These are phyloP conservation scores for Schizopygopsis pylzovi DNA, from an alignment of 2,797 vertebrate species.

Conservation along the genomic window DNA sequence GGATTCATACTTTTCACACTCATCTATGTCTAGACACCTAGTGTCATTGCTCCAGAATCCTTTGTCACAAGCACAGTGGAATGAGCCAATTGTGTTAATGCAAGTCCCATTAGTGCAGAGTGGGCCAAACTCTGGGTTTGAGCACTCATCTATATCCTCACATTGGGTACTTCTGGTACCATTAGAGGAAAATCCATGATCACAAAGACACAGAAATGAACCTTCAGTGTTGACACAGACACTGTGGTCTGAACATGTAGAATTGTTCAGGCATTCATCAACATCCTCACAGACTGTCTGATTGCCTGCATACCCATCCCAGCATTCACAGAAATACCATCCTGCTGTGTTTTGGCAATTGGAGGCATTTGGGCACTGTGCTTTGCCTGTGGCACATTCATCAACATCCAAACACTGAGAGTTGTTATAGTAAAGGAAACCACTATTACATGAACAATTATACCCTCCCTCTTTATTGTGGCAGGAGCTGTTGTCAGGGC, in stretches of 20 bases:
- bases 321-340: conserved; percentile 76
- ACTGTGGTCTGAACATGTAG: conserved; percentile 75
- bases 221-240: conserved; percentile 77
- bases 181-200: conserved; percentile 71
- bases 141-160: conserved; percentile 79
- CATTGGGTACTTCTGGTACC: conserved; percentile 66
- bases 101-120: conserved; percentile 78
- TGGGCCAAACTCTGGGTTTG: conserved; percentile 7
- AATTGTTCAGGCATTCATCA: conserved; percentile 76
- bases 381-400: conserved; percentile 66
- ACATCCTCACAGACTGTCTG: conserved; percentile 74
- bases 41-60: conserved; percentile 78
- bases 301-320: conserved; percentile 76
- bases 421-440: conserved; percentile 71
- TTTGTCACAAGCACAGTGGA: conserved; percentile 75
- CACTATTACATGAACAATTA: conserved; percentile 74
- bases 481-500: conserved; percentile 76
- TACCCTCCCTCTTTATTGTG: conserved; percentile 77
- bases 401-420: conserved; percentile 73
- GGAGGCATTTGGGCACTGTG: conserved; percentile 74
- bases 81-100: conserved; percentile 78
- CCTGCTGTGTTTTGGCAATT: conserved; percentile 77
- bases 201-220: conserved; percentile 75
- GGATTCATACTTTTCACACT: conserved; percentile 74
- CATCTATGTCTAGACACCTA: conserved; percentile 78